These are phyloP conservation scores for Leptinotarsa tumamoca DNA, from an alignment of 2,888 invertebrate species.

Conservation along the genomic window DNA sequence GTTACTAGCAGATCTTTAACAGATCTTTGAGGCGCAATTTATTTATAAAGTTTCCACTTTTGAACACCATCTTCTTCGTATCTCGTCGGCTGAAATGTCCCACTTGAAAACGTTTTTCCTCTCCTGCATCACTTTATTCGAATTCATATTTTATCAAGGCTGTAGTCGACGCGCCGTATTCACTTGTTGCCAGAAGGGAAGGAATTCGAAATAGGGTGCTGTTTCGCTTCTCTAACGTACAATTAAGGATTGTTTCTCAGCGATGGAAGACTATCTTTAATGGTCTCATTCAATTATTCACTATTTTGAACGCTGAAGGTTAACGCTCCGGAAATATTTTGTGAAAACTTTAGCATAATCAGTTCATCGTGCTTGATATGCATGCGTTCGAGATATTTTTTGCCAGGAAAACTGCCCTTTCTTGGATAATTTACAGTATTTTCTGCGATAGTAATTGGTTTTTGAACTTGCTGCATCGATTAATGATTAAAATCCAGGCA, in stretches of 20 bases:
- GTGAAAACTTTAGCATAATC: too few relatives aligned
- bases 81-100: constrained; percentile 13
- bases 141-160: constrained; percentile 23
- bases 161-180: neutral
- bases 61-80: constrained; percentile 20
- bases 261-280: too few relatives aligned
- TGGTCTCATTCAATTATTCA: too few relatives aligned
- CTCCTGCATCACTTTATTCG: constrained; percentile 6
- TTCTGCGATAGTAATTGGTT: too few relatives aligned
- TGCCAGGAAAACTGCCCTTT: too few relatives aligned
- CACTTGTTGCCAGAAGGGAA: constrained; percentile 12
- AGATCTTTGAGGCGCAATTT: constrained; percentile 25
- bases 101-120: constrained; percentile 20
- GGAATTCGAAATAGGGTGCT: neutral
- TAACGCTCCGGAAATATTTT: too few relatives aligned
- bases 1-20: constrained; percentile 23
- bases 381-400: too few relatives aligned
- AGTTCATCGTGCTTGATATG: too few relatives aligned
- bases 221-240: neutral
- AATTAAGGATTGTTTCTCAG: neutral
- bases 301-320: too few relatives aligned
- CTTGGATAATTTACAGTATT: too few relatives aligned
- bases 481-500: too few relatives aligned
- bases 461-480: too few relatives aligned
- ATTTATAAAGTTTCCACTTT: constrained; percentile 22